Evolutionary conservation across 2,888 invertebrate species (phyloP).

Genomic region (Silvanus unidentatus): DNA sequence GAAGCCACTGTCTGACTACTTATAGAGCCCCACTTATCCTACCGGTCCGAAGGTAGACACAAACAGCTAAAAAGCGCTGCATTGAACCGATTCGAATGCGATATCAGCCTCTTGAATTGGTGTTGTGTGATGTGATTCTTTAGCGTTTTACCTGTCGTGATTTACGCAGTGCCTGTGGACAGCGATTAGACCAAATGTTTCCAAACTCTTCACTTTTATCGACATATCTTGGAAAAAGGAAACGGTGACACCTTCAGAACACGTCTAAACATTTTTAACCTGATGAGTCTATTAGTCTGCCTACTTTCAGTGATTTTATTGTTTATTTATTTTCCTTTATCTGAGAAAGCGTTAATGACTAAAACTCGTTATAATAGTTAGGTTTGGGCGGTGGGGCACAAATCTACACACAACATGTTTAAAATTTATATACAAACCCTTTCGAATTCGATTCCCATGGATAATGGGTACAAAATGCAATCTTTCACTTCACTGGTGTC

Average conservation of each 20-base stretch:
- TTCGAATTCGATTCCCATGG: too few species aligned
- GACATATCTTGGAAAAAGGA: conserved; percentile 36
- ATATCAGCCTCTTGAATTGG: conserved; percentile 14
- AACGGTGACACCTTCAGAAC: conserved; percentile 43
- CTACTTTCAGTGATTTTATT: conserved; percentile 36
- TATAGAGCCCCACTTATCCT: conserved; percentile 38
- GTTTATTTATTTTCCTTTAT: conserved; percentile 19
- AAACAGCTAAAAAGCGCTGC: conserved; percentile 27
- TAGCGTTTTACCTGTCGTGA: conserved; percentile 29
- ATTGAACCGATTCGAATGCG: neutral
- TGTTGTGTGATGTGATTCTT: conserved; percentile 21
- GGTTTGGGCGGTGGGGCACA: too few species aligned
- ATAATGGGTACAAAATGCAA: too few species aligned
- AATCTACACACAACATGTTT: too few species aligned
- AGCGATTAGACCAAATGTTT: conserved; percentile 43
- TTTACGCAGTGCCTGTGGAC: conserved; percentile 40
- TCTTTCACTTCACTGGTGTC: too few species aligned
- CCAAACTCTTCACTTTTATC: conserved; percentile 37
- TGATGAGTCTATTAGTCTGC: conserved; percentile 44
- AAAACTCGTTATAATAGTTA: neutral
- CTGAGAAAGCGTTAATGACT: conserved; percentile 19
- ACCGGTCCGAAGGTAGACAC: conserved; percentile 35
- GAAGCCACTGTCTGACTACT: conserved; percentile 38
- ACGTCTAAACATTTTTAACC: conserved; percentile 30
- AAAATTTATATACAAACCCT: too few species aligned